These are phyloP conservation scores for Drosophila takahashii DNA, from an alignment of 1,140 invertebrate genomes.

Conservation along the genomic window DNA sequence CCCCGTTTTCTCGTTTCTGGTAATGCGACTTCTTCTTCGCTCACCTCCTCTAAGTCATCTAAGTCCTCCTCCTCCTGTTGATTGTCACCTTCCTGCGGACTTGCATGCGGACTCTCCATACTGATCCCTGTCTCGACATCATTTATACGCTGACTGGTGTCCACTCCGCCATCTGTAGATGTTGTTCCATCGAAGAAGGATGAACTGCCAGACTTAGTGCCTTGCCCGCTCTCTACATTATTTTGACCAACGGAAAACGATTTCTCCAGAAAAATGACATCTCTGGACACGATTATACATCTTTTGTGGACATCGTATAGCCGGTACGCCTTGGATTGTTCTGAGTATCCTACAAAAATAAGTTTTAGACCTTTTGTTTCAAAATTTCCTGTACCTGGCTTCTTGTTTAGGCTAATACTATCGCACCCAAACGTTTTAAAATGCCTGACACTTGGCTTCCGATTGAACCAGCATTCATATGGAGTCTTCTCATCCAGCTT, in stretches of 20 bases:
- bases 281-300: not conserved
- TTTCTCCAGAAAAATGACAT: not conserved
- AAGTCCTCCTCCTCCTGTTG: not conserved
- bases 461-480: no score
- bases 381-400: not conserved
- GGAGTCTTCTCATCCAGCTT: no score
- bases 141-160: not conserved
- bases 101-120: not conserved
- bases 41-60: no score
- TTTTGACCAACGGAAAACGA: not conserved
- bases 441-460: no score
- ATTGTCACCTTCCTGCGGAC: not conserved
- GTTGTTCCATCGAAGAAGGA: not conserved
- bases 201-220: not conserved
- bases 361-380: not conserved
- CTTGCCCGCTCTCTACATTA: not conserved
- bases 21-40: not conserved
- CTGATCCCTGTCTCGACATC: no score
- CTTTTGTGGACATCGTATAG: not conserved
- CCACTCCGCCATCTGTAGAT: not conserved
- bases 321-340: not conserved
- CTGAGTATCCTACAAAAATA: conserved; percentile 4
- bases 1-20: not conserved
- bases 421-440: not conserved
- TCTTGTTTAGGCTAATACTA: not conserved